Evolutionary conservation across 2,113 vertebrate genomes (phyloP).

Genomic region (Seriola rivoliana): DNA sequence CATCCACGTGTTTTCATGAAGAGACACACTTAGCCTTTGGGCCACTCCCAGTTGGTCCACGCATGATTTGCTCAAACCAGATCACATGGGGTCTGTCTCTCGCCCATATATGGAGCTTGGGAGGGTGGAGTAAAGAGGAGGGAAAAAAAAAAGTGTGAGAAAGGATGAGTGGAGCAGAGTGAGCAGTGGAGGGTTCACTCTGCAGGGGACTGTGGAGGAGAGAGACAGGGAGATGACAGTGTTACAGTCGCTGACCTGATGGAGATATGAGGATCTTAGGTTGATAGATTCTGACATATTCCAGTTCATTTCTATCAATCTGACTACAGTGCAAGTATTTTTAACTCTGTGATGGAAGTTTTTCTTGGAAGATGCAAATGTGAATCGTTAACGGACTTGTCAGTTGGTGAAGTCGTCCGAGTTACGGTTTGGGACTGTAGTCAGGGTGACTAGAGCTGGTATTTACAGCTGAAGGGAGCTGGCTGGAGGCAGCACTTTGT

Average conservation of each 20-base stretch:
- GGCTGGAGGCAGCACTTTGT: neutral
- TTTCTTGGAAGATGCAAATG: slow-evolving; percentile 29
- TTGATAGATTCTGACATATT: neutral
- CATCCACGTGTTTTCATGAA: slow-evolving; percentile 45
- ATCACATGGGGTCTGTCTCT: slow-evolving; percentile 89
- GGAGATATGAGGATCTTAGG: neutral
- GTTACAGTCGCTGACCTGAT: neutral
- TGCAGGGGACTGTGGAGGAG: slow-evolving; percentile 70
- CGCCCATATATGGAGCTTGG: slow-evolving; percentile 82
- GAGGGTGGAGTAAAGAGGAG: slow-evolving; percentile 69
- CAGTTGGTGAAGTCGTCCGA: neutral
- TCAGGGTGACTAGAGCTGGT: slow-evolving; percentile 8
- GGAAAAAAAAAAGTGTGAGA: slow-evolving; percentile 26
- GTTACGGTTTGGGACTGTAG: neutral
- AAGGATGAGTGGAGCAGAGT: slow-evolving; percentile 37
- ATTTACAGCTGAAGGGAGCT: slow-evolving; percentile 3
- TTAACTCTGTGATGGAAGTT: slow-evolving; percentile 21
- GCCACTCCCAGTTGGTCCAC: slow-evolving; percentile 53
- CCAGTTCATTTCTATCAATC: neutral
- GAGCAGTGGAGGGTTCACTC: slow-evolving; percentile 67
- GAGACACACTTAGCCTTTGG: slow-evolving; percentile 35
- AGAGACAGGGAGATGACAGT: slow-evolving; percentile 10
- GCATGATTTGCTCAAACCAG: slow-evolving; percentile 82
- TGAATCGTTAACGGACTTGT: neutral
- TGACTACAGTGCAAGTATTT: neutral